Base-by-base conservation (phyloP, 2,113 vertebrate genomes). In the Gymnocephalus cernua region DNA sequence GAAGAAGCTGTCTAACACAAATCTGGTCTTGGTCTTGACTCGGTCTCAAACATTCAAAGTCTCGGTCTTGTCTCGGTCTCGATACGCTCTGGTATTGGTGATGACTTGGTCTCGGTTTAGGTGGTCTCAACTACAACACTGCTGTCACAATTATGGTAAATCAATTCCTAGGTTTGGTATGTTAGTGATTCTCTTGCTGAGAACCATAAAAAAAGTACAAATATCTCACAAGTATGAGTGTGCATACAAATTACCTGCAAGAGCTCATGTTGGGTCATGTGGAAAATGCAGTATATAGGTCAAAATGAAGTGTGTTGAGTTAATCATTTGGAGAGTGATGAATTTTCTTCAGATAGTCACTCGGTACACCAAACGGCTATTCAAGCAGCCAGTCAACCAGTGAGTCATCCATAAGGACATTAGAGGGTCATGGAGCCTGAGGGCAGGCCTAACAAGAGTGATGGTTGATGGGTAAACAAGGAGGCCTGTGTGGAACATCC, bases 401-500 rank as follows among this genome's bases (percentile, higher is more conserved):
- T 58, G 69, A 82, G 69, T 79, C 75, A 84, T 84, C 58, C 48
- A 50, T 13, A 21, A 2, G 6, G 63, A 10, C 61, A 67, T 81
- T 32, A 72, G 27, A 80, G 66, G 89, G 83, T 79, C 78, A 79
- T 1, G 1, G 21, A 57, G 81, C 79, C 59, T 47, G 62, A 77
- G 63, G 63, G 86, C 50, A 69, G 32, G 62, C 53, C 65, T 35
- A 73, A 69, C 32, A 9, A 53, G 59, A 72, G 47, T 27, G 68
- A 63, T 85, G 75, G 72, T 15, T 74, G 63, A 83, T 83, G 74
- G 74, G 56, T 83, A 82, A 91, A 89, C 80, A 72, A 77, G 77
- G 70, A 77, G 13, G 62, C 64, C 74, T 5, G 21, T 51, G 54
- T 79, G 71, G 50, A 79, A 32, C 57, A 57, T 76, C 62, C 29